Percentiles rank a stretch among this genome's conserved stretches.
These are phyloP conservation scores for Muscina levida DNA, from an alignment of 2,888 invertebrate genomes.

Conservation along the genomic window DNA sequence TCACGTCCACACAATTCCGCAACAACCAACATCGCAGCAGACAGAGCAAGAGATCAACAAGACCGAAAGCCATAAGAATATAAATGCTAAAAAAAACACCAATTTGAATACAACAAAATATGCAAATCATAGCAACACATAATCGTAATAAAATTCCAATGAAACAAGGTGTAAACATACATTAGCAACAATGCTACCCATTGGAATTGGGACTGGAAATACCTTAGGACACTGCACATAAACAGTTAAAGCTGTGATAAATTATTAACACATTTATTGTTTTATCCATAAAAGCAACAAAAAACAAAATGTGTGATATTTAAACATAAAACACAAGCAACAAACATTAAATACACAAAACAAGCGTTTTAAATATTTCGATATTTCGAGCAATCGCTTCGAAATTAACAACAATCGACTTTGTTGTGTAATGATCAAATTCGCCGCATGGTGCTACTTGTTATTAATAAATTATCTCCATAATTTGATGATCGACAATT, in stretches of 20 bases:
- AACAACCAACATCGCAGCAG: neutral
- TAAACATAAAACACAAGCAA: too few relatives aligned
- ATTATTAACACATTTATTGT: conserved; percentile 21
- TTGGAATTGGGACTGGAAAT: neutral
- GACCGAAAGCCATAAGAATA: neutral
- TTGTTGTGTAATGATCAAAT: conserved; percentile 2
- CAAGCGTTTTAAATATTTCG: neutral
- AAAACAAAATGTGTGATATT: too few relatives aligned
- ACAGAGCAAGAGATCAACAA: neutral
- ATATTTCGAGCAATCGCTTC: conserved; percentile 18
- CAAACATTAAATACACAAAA: conserved; percentile 2
- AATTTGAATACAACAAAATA: conserved; percentile 23
- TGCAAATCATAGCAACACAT: conserved; percentile 28
- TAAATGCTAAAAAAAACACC: neutral
- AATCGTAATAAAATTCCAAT: conserved; percentile 35
- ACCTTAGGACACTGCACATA: conserved; percentile 1
- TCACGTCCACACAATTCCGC: conserved; percentile 16
- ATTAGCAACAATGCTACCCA: neutral
- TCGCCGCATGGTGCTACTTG: conserved; percentile 36
- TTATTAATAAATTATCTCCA: conserved; percentile 52
- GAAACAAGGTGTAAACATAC: conserved; percentile 45
- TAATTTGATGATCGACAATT: conserved; percentile 30
- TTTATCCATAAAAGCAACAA: conserved; percentile 29
- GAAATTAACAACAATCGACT: neutral
- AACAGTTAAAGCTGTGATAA: conserved; percentile 17